These are phyloP conservation scores for Heliconius erato DNA, from an alignment of 2,888 invertebrate genomes.

Conservation along the genomic window DNA sequence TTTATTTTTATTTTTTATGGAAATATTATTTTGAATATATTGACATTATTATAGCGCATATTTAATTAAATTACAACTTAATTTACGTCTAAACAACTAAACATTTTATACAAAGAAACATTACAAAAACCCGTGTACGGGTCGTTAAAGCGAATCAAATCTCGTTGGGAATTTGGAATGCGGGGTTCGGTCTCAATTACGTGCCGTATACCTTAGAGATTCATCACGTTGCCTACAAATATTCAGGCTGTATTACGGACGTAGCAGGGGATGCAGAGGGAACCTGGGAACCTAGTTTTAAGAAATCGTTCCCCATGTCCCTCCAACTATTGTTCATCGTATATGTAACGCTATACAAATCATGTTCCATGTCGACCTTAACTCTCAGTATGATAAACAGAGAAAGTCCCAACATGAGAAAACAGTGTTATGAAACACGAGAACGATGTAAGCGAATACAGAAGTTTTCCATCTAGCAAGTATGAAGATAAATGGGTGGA, in stretches of 20 bases:
- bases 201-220: conserved; percentile 63
- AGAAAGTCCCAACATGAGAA: conserved; percentile 37
- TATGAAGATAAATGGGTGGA: conserved; percentile 30
- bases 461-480: conserved; percentile 43
- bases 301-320: too few species aligned
- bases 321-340: neutral
- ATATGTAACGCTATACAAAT: conserved; percentile 43
- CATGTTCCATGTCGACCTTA: conserved; percentile 40
- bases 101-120: conserved; percentile 26
- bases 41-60: neutral
- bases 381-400: conserved; percentile 38
- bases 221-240: conserved; percentile 48
- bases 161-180: conserved; percentile 72
- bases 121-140: conserved; percentile 31
- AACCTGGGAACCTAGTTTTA: too few species aligned
- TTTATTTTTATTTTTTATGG: neutral
- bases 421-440: conserved; percentile 43
- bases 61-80: neutral
- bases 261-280: too few species aligned
- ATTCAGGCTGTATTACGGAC: too few species aligned
- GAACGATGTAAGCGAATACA: conserved; percentile 42
- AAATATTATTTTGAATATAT: neutral
- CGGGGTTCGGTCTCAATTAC: conserved; percentile 73
- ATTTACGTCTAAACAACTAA: neutral
- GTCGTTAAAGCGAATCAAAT: conserved; percentile 76